Conservation (phyloP, 2,797 vertebrate species). For the Saguinus oedipus region DNA sequence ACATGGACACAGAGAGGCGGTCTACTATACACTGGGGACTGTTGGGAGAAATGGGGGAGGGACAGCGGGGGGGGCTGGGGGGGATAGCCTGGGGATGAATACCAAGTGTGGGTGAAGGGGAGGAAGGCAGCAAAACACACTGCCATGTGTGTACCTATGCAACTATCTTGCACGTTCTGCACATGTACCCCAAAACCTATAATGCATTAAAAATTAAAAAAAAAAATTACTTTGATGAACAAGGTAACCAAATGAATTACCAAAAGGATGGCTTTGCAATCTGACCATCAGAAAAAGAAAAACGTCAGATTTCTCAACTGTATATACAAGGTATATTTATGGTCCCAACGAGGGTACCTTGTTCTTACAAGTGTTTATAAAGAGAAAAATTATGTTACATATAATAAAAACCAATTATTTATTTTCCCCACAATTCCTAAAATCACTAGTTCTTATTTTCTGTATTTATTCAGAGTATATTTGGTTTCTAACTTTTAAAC, state of each 20-base stretch:
- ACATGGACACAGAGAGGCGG: too few relatives aligned
- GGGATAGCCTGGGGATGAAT: too few relatives aligned
- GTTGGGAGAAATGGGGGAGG: too few relatives aligned
- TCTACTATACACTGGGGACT: too few relatives aligned
- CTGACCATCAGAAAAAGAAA: constrained; percentile 32
- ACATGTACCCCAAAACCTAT: too few relatives aligned
- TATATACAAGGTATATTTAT: constrained; percentile 10
- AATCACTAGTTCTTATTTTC: neutral
- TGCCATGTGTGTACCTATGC: too few relatives aligned
- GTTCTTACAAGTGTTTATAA: constrained; percentile 16
- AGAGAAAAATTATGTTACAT: neutral
- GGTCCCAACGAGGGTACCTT: constrained; percentile 1
- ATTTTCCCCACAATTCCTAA: neutral
- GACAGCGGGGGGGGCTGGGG: too few relatives aligned
- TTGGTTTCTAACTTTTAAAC: neutral
- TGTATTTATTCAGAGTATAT: neutral
- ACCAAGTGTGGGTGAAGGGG: too few relatives aligned
- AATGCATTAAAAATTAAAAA: too few relatives aligned
- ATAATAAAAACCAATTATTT: constrained; percentile 33
- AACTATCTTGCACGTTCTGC: too few relatives aligned
- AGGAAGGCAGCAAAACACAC: too few relatives aligned
- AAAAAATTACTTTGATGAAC: neutral
- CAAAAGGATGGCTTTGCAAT: constrained; percentile 46
- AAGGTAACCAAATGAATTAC: neutral
- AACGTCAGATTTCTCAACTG: constrained; percentile 39